Conservation (phyloP, 2,797 vertebrate species). For the Acrossocheilus wenchowensis region DNA sequence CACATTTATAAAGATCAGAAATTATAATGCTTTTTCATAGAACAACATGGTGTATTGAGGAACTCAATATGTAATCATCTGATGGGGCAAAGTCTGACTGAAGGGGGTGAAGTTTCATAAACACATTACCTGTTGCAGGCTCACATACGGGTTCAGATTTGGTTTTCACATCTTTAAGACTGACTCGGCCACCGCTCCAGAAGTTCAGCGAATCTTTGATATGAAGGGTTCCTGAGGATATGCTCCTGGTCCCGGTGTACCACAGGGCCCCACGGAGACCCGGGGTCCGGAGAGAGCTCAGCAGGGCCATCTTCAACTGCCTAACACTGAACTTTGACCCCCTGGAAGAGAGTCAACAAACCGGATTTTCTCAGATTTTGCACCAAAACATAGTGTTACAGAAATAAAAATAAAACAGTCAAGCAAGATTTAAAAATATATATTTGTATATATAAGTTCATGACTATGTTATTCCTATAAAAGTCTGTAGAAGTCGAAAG, state of each 20-base stretch:
- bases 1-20: neutral
- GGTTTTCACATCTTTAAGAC: conserved; percentile 68
- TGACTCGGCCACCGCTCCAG: conserved; percentile 81
- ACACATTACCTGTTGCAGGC: conserved; percentile 86
- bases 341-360: conserved; percentile 19
- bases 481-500: neutral
- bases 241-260: conserved; percentile 63
- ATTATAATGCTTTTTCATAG: neutral
- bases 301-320: conserved; percentile 25
- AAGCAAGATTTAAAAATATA: neutral
- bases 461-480: neutral
- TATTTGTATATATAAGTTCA: neutral
- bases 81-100: conserved; percentile 36
- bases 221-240: conserved; percentile 78
- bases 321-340: conserved; percentile 21
- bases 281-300: conserved; percentile 24
- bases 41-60: neutral
- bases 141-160: conserved; percentile 83
- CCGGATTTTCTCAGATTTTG: neutral
- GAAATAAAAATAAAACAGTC: too few relatives aligned
- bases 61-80: neutral
- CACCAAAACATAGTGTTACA: neutral
- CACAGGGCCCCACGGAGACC: conserved; percentile 47
- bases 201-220: conserved; percentile 87
- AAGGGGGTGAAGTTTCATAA: neutral